These are phyloP conservation scores for Eulemur macaco DNA, from an alignment of 2,113 vertebrate genomes.

Conservation along the genomic window DNA sequence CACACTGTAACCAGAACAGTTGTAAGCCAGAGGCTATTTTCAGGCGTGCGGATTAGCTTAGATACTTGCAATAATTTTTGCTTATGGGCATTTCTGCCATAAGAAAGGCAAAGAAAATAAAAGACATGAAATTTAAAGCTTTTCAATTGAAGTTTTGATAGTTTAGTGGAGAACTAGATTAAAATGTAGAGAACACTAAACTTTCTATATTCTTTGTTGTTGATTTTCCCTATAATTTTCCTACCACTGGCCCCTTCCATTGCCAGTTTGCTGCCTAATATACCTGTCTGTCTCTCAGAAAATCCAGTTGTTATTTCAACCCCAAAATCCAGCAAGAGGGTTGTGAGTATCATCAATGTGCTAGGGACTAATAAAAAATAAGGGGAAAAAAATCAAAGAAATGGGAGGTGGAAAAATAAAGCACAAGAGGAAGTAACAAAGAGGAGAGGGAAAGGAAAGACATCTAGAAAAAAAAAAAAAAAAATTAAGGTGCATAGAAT, in stretches of 20 bases:
- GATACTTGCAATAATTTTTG: not conserved
- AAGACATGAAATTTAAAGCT: not conserved
- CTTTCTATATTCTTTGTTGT: not conserved
- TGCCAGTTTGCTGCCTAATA: not conserved
- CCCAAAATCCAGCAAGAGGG: not conserved
- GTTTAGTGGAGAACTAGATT: not conserved
- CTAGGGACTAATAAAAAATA: not conserved
- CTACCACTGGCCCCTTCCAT: too few species aligned
- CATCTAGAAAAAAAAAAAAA: too few species aligned
- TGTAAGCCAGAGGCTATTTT: not conserved
- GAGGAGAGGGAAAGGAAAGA: not conserved
- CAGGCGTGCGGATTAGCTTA: not conserved
- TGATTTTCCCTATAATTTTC: not conserved
- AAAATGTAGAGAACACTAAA: not conserved
- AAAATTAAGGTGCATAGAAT: not conserved
- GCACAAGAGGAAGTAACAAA: not conserved
- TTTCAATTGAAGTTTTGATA: slow-evolving; percentile 2
- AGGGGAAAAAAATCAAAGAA: not conserved
- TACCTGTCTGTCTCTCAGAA: not conserved
- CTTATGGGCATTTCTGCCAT: not conserved
- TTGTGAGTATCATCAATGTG: not conserved
- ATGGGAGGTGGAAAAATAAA: not conserved
- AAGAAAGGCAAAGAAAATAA: slow-evolving; percentile 13
- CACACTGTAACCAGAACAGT: not conserved
- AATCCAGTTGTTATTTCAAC: not conserved